Evolutionary conservation across 2,797 vertebrate genomes (phyloP).

Genomic region (Tarsius wallacei): DNA sequence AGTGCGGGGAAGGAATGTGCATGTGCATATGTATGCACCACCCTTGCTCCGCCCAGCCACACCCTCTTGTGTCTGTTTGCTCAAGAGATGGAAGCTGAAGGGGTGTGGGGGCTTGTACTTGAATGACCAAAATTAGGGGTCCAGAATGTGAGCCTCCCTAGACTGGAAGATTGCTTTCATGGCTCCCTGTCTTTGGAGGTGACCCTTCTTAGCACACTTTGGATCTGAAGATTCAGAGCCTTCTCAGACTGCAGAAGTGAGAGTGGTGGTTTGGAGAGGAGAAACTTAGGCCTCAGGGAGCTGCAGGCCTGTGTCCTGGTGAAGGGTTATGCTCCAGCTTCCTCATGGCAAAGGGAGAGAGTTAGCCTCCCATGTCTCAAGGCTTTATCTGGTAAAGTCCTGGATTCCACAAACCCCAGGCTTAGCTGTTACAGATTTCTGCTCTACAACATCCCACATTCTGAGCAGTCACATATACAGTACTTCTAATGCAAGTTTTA

Average conservation of each 20-base stretch:
- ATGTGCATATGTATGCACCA: fast-evolving
- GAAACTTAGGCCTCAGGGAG: not conserved
- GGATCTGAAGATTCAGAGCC: not conserved
- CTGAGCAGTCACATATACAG: not conserved
- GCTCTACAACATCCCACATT: not conserved
- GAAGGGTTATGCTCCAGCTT: not conserved
- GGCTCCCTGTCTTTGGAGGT: not conserved
- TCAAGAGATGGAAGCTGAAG: not conserved
- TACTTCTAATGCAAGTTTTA: not conserved
- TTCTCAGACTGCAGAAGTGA: not conserved
- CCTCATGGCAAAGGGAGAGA: not conserved
- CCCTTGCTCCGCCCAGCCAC: not conserved
- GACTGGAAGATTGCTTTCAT: not conserved
- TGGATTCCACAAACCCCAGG: not conserved
- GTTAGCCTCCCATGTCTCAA: not conserved
- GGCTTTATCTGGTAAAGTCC: not conserved
- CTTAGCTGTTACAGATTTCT: not conserved
- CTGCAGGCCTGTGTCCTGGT: not conserved
- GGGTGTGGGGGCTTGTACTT: not conserved
- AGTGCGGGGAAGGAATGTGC: fast-evolving
- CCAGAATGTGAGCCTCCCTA: not conserved
- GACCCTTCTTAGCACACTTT: not conserved
- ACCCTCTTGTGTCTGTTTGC: fast-evolving
- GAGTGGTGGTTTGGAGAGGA: not conserved
- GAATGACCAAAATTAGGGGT: not conserved